These are phyloP conservation scores for Oreochromis spilurus DNA, from an alignment of 2,113 vertebrate genomes.

Conservation along the genomic window DNA sequence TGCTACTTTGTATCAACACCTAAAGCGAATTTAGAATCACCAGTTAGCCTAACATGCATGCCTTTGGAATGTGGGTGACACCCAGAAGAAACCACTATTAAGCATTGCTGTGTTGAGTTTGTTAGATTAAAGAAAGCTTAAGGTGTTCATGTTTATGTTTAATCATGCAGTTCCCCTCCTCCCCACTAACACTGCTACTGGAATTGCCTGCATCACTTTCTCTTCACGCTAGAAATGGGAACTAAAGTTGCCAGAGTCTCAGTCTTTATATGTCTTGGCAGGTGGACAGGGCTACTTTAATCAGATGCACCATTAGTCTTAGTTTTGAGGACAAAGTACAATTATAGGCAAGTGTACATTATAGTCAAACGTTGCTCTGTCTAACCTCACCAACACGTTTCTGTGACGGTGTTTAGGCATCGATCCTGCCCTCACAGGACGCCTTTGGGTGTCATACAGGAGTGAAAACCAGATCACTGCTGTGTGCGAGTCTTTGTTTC, in stretches of 20 bases:
- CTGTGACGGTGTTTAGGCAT: neutral
- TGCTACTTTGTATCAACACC: no score
- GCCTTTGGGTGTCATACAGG: neutral
- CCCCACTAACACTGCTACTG: neutral
- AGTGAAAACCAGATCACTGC: neutral
- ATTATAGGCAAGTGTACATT: neutral
- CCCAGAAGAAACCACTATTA: no score
- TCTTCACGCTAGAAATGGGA: neutral
- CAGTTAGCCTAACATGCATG: no score
- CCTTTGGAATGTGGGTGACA: no score
- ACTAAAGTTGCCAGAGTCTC: neutral
- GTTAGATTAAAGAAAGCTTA: no score
- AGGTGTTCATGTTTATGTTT: no score
- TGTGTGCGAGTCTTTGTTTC: neutral
- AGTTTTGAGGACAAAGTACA: neutral
- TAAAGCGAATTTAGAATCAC: no score
- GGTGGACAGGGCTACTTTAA: neutral
- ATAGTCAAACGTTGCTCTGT: neutral
- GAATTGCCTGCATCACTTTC: neutral
- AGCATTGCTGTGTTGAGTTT: no score
- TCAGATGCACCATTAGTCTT: neutral
- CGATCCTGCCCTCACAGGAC: neutral
- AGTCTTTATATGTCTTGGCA: rapidly evolving
- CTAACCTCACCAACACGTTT: neutral
- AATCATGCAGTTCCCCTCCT: neutral